Conservation (phyloP, 2,113 vertebrate genomes). For the Rhabdornis inornatus region DNA sequence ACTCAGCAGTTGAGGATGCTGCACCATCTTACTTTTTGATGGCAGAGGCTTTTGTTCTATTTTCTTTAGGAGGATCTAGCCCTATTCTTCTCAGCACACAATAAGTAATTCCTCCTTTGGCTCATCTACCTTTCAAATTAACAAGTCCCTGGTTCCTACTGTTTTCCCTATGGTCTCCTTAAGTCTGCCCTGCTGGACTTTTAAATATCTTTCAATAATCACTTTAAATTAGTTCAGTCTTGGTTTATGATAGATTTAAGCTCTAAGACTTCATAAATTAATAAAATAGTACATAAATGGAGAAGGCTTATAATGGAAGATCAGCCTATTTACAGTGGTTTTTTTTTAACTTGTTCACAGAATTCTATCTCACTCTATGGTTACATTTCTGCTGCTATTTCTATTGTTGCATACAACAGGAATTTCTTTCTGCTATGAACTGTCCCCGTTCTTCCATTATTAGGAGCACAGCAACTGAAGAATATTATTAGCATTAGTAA, state of each 20-base stretch:
- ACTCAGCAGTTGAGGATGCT: neutral
- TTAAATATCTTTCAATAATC: neutral
- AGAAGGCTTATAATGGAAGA: neutral
- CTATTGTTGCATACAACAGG: neutral
- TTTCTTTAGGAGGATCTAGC: neutral
- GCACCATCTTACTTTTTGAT: neutral
- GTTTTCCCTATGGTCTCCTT: neutral
- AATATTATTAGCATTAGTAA: neutral
- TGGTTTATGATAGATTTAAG: neutral
- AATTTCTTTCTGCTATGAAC: neutral
- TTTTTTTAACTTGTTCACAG: neutral
- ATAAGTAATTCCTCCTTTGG: neutral
- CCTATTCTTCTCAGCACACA: neutral
- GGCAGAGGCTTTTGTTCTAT: neutral
- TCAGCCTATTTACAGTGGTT: neutral
- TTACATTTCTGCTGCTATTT: neutral
- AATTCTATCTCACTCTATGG: neutral
- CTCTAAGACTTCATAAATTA: neutral
- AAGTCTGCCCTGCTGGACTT: neutral
- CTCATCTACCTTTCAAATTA: slow-evolving; percentile 21
- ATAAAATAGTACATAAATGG: neutral
- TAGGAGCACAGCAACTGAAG: neutral
- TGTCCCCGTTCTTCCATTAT: neutral
- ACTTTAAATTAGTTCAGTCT: neutral
- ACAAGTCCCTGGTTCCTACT: neutral